Evolutionary conservation across 2,113 vertebrate species (phyloP).

Genomic region (Nipponia nippon): DNA sequence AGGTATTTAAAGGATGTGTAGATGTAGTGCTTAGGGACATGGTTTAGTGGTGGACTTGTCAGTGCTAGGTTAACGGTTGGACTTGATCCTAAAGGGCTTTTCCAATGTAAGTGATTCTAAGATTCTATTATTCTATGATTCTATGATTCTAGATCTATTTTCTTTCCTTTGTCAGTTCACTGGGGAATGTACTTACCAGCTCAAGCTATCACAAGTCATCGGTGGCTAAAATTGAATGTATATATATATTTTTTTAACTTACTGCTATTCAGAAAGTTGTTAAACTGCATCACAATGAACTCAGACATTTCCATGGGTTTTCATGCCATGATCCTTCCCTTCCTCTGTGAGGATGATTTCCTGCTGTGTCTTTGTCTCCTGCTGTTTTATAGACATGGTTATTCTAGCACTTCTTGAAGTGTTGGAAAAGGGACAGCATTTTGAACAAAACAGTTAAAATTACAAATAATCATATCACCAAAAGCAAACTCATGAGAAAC

Average conservation of each 20-base stretch:
- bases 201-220: background rate
- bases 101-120: no score
- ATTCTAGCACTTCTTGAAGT: background rate
- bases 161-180: background rate
- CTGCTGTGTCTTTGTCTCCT: background rate
- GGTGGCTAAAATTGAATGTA: background rate
- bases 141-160: background rate
- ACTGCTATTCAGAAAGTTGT: background rate
- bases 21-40: no score
- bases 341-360: background rate
- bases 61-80: no score
- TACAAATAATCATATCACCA: background rate
- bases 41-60: no score
- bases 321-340: background rate
- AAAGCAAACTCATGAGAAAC: background rate
- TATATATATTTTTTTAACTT: background rate
- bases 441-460: background rate
- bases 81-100: no score
- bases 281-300: background rate
- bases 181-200: background rate
- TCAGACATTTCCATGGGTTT: background rate
- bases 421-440: background rate
- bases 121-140: no score
- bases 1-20: no score
- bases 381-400: background rate